A percentile compares a stretch with the other conserved stretches of the same genome.
Evolutionary conservation across 1,140 invertebrate species (phyloP).

Genomic region (Ceratina australensis): DNA sequence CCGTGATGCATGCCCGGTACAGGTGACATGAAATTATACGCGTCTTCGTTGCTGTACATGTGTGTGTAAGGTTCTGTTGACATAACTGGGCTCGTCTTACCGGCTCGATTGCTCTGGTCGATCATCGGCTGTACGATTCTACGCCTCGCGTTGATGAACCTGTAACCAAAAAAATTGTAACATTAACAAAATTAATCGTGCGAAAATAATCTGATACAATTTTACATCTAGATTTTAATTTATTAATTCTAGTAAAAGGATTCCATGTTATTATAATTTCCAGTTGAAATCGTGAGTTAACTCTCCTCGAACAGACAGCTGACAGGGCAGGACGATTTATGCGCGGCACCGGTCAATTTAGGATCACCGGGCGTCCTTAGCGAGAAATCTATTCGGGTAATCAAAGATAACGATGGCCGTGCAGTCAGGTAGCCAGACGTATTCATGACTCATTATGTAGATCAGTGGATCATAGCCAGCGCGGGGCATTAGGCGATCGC

Average conservation of each 20-base stretch:
- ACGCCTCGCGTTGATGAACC: conserved; percentile 99
- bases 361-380: neutral
- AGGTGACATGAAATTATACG: conserved; percentile 40
- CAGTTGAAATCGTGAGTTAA: too few relatives aligned
- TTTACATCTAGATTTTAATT: too few relatives aligned
- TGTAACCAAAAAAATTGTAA: conserved; percentile 79
- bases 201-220: too few relatives aligned
- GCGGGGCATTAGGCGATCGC: conserved; percentile 42
- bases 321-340: too few relatives aligned
- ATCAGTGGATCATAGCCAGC: conserved; percentile 46
- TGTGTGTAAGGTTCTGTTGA: conserved; percentile 60
- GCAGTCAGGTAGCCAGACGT: conserved; percentile 41
- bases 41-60: conserved; percentile 37
- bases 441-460: conserved; percentile 52
- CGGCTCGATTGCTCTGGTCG: conserved; percentile 98
- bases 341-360: too few relatives aligned
- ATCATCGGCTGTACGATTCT: conserved; percentile 99
- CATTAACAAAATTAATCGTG: neutral
- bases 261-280: neutral
- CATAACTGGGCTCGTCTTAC: conserved; percentile 83
- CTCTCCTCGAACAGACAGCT: too few relatives aligned
- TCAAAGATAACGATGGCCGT: conserved; percentile 40
- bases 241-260: too few relatives aligned
- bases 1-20: conserved; percentile 32
- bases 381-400: conserved; percentile 48